phyloP scores from a whole-genome alignment of 2,113 vertebrate species.

The Orycteropus afer region DNA sequence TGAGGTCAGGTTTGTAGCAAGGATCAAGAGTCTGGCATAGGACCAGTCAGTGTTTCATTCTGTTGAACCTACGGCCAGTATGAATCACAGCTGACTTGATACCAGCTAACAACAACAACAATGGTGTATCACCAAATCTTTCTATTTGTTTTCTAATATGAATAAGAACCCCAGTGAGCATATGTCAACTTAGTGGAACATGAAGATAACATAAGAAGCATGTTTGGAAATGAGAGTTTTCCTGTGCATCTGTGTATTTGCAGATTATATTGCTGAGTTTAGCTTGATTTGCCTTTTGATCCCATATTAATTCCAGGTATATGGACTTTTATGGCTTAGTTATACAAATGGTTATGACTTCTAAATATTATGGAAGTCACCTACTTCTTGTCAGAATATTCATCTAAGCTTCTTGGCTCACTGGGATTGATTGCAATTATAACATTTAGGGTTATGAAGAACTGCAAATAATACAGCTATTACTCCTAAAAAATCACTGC shows the following conservation, averaged over 20 bases:
- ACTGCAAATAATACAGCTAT: constrained; percentile 70
- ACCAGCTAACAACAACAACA: too few species aligned
- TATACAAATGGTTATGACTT: not conserved
- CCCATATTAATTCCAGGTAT: not conserved
- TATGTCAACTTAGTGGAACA: not conserved
- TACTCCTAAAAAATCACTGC: constrained; percentile 65
- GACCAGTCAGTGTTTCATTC: too few species aligned
- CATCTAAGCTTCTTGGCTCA: constrained; percentile 19
- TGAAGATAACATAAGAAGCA: not conserved
- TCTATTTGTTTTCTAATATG: constrained; percentile 40
- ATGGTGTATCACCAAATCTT: not conserved
- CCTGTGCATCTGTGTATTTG: not conserved
- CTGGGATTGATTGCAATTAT: constrained; percentile 68
- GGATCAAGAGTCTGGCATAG: too few species aligned
- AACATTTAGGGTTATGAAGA: constrained; percentile 66
- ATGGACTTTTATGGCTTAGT: not conserved
- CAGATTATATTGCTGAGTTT: not conserved
- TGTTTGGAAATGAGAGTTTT: not conserved
- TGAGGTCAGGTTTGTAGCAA: too few species aligned
- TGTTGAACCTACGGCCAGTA: too few species aligned
- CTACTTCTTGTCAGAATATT: not conserved
- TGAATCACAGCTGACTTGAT: too few species aligned
- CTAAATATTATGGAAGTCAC: not conserved
- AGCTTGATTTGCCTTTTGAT: not conserved
- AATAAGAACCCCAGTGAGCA: constrained; percentile 52